These are phyloP conservation scores for Thyatira batis DNA, from an alignment of 2,888 invertebrate species.

Conservation along the genomic window DNA sequence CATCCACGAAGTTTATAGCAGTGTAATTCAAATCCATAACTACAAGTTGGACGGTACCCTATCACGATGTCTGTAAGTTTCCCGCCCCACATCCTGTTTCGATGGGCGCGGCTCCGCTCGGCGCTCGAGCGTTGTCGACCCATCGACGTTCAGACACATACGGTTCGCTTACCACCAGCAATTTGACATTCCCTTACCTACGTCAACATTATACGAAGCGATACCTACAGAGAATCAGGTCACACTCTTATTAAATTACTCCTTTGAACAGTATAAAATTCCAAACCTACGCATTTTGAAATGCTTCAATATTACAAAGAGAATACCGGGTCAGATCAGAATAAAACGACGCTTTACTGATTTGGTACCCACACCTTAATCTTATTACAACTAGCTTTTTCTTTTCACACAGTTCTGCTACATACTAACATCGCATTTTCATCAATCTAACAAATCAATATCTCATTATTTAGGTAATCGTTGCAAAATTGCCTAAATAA, in stretches of 20 bases:
- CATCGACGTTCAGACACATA: constrained; percentile 8
- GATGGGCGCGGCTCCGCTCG: constrained; percentile 25
- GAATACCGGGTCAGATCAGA: constrained; percentile 27
- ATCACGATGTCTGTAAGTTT: constrained; percentile 42
- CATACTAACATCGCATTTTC: too few relatives aligned
- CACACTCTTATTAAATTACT: constrained; percentile 11
- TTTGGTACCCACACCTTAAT: constrained; percentile 17
- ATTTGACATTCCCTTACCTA: constrained; percentile 30
- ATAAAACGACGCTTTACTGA: constrained; percentile 37
- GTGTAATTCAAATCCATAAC: constrained; percentile 11
- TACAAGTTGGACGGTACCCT: constrained; percentile 23
- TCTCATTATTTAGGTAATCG: too few relatives aligned
- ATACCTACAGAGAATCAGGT: constrained; percentile 15
- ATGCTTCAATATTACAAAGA: constrained; percentile 21
- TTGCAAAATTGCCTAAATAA: too few relatives aligned
- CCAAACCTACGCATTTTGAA: constrained; percentile 9
- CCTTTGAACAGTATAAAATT: constrained; percentile 1
- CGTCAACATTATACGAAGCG: constrained; percentile 23
- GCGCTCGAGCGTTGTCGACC: constrained; percentile 20
- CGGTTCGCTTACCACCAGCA: constrained; percentile 25
- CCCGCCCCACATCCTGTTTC: constrained; percentile 40
- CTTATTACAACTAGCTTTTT: too few relatives aligned
- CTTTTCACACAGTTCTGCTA: too few relatives aligned
- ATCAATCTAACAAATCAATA: too few relatives aligned
- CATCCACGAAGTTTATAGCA: neutral